Evolutionary conservation across 1,140 invertebrate species (phyloP), one percentile per base, ranked within the genome.

Genomic region (Hormaphis cornu): DNA sequence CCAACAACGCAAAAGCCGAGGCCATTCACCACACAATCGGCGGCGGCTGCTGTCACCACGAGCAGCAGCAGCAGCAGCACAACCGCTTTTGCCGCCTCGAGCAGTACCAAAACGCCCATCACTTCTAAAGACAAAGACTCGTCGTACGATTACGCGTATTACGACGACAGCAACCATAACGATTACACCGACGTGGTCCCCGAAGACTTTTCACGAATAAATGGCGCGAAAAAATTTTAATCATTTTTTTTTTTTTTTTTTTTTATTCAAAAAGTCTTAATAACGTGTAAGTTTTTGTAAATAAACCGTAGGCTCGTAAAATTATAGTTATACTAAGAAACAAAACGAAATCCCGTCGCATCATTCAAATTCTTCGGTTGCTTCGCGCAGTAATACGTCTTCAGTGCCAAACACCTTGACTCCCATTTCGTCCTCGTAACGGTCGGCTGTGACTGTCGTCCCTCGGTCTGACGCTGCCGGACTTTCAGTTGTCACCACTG

Each of bases 91-190:
- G 12, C 14, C n/a, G 16, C 26, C 1, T 14, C 24, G 4, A 69
- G 24, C 46, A 58, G n/a, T 20, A 58, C 37, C 58, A 44, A 42
- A 61, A 46, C 66, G 33, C 14, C 50, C 35, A 53, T 35, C 28
- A 54, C 56, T 61, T 59, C 35, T 71, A 72, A 73, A 74, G 44
- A 73, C 72, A 35, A 59, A 18, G 58, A 46, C 58, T 59, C 56
- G 22, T 72, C 74, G 14, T 75, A 75, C 20, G 75, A 75, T 66
- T 75, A 75, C 44, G 75, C 75, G 18, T 75, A 75, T 52, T 75
- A 75, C 61, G 75, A 75, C 16, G 63, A 71, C 14, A 70, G 71
- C 24, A 58, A 72, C n/a, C 74, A 75, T 61, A 75, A 75, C 58
- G 75, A 75, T 70, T 70, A 61, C 26, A 53, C 73, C 20, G 75